Conservation (phyloP, 2,888 invertebrate genomes). For the Sisyra terminalis region DNA sequence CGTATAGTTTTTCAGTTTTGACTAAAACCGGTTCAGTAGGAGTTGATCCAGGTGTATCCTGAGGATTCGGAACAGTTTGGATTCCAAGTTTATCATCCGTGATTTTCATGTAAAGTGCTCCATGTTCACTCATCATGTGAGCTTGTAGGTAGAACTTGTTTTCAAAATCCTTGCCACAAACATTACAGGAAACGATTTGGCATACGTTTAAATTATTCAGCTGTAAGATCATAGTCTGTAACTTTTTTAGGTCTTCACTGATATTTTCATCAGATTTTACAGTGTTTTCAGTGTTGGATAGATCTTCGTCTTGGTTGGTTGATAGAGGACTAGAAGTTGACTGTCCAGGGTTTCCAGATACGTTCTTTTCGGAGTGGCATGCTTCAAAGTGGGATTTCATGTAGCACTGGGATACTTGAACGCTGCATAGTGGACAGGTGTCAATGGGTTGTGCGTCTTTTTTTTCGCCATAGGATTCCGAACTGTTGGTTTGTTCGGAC, state of each 20-base stretch:
- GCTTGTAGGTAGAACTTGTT: slow-evolving; percentile 52
- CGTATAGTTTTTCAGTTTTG: background rate
- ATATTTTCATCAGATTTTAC: slow-evolving; percentile 17
- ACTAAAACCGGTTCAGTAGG: slow-evolving; percentile 7
- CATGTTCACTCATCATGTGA: slow-evolving; percentile 52
- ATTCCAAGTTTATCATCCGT: slow-evolving; percentile 34
- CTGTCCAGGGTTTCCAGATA: slow-evolving; percentile 15
- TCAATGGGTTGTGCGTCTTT: slow-evolving; percentile 25
- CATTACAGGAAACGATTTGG: slow-evolving; percentile 38
- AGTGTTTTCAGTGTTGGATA: slow-evolving; percentile 6
- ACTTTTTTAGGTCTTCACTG: slow-evolving; percentile 62
- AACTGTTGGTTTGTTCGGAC: slow-evolving; percentile 34
- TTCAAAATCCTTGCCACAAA: slow-evolving; percentile 56
- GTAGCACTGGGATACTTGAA: slow-evolving; percentile 29
- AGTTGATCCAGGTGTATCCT: slow-evolving; percentile 24
- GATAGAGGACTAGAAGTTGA: slow-evolving; percentile 19
- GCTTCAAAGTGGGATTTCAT: slow-evolving; percentile 26
- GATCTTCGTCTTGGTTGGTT: slow-evolving; percentile 11
- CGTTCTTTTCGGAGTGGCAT: slow-evolving; percentile 20
- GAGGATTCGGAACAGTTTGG: slow-evolving; percentile 32
- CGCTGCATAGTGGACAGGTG: slow-evolving; percentile 31
- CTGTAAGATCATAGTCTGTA: slow-evolving; percentile 82
- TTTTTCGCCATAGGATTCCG: slow-evolving; percentile 34
- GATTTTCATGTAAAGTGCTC: slow-evolving; percentile 29
- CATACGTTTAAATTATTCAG: slow-evolving; percentile 61